Base-by-base conservation (phyloP, 1,140 invertebrate genomes). In the Homarus americanus region DNA sequence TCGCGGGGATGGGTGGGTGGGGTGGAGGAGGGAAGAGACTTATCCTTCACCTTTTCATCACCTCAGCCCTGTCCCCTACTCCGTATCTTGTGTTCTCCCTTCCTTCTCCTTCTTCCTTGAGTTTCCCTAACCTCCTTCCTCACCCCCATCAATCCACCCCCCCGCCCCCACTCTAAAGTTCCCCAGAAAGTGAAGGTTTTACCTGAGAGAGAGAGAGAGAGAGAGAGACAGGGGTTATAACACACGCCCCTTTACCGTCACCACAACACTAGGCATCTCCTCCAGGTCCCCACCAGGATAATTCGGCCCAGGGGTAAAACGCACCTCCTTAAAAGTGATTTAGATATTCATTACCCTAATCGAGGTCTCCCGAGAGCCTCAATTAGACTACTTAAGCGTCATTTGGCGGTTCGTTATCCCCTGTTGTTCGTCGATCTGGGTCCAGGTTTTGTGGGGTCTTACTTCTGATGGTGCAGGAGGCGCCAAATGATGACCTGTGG, bases 351-450 rank as follows among this genome's bases (percentile, higher is more conserved):
- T 69, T 69, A 69, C 63, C n/a, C 1, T 69, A 69, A 69, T 69
- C 63, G 28, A 0, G 63, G 2, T 9, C 63, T 32, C 28, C 63
- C 28, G 63, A 69, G 24, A 12, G n/a, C n/a, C 12, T 69, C 63
- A 69, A 69, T 69, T 40, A 76, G 36, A 76, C 36, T 4, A 44
- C 41, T 76, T 76, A 76, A 44, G 41, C 75, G 41, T 76, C 41
- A 41, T 44, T 40, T 41, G 41, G 36, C 24, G 75, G 63, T 69
- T 69, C 63, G n/a, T 69, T 69, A 69, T 69, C 63, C 63, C n/a
- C n/a, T 9, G 63, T 28, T 5, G 28, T 9, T 63, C 63, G 63
- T 12, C 63, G 28, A 24, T 32, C n/a, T 69, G n/a, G 4, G 63
- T 49, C 53, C 24, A 69, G n/a, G n/a, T 1, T 32, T 28, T 9